phyloP scores from a whole-genome alignment of 2,888 invertebrate genomes.

The Stenurella melanura region DNA sequence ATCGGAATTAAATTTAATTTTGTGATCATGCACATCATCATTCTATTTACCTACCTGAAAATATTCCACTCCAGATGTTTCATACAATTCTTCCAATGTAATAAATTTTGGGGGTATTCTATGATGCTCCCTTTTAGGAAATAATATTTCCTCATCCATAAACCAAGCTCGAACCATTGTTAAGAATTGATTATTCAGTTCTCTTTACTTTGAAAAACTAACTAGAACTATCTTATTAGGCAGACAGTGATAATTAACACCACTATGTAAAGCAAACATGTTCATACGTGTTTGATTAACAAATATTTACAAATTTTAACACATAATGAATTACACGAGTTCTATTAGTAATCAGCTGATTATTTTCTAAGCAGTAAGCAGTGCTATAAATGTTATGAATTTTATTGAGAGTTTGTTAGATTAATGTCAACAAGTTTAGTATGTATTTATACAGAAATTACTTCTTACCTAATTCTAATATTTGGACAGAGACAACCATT shows the following conservation, averaged over 20 bases:
- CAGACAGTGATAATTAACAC: slow-evolving; percentile 22
- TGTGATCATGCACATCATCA: slow-evolving; percentile 16
- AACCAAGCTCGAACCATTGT: slow-evolving; percentile 90
- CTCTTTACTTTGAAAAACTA: not conserved
- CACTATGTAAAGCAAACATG: slow-evolving; percentile 16
- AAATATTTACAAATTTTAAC: slow-evolving; percentile 40
- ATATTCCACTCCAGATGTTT: slow-evolving; percentile 87
- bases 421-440: slow-evolving; percentile 1
- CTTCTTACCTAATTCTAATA: not conserved
- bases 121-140: slow-evolving; percentile 88
- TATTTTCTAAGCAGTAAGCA: not conserved
- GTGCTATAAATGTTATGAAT: slow-evolving; percentile 5
- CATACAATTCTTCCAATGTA: slow-evolving; percentile 78
- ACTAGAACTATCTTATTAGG: slow-evolving; percentile 19
- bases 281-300: slow-evolving; percentile 35
- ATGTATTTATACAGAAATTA: not conserved
- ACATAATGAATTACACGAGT: not conserved
- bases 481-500: not conserved
- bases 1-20: not conserved
- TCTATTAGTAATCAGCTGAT: not conserved
- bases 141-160: slow-evolving; percentile 80
- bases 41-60: slow-evolving; percentile 81
- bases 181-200: not conserved
- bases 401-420: not conserved
- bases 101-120: slow-evolving; percentile 82